These are phyloP conservation scores for Diarsia mendica DNA, from an alignment of 2,888 invertebrate genomes.

Conservation along the genomic window DNA sequence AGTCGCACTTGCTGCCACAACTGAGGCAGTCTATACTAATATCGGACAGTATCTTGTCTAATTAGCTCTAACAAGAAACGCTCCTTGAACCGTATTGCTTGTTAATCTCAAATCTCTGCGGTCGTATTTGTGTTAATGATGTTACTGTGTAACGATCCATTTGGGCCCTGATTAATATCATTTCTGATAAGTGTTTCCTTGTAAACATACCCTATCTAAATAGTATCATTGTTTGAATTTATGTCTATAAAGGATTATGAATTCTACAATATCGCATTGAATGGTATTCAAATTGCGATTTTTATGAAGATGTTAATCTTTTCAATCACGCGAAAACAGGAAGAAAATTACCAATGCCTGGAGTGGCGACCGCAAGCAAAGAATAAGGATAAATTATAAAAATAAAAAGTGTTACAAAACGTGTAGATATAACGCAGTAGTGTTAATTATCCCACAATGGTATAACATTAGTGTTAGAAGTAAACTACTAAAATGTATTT, in stretches of 20 bases:
- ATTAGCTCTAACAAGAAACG: constrained; percentile 13
- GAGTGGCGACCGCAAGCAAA: neutral
- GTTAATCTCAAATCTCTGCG: constrained; percentile 43
- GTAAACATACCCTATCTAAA: neutral
- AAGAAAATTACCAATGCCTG: neutral
- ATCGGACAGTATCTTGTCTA: neutral
- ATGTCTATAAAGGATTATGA: neutral
- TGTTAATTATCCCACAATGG: too few species aligned
- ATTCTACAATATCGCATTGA: neutral
- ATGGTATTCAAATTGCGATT: neutral
- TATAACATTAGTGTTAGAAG: too few species aligned
- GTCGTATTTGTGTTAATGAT: constrained; percentile 41
- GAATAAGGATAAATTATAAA: neutral
- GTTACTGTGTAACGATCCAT: constrained; percentile 29
- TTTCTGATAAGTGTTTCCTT: neutral
- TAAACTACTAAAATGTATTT: too few species aligned
- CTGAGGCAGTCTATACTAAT: too few species aligned
- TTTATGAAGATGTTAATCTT: neutral
- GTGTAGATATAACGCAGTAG: too few species aligned
- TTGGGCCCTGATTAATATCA: constrained; percentile 29
- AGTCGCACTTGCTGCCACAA: too few species aligned
- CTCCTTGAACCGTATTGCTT: constrained; percentile 20
- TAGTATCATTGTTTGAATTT: neutral
- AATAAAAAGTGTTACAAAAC: too few species aligned
- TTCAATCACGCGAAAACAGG: neutral